Evolutionary conservation across 2,888 invertebrate genomes (phyloP), one percentile per base, ranked within the genome.

Genomic region (Ormyrus rosae): DNA sequence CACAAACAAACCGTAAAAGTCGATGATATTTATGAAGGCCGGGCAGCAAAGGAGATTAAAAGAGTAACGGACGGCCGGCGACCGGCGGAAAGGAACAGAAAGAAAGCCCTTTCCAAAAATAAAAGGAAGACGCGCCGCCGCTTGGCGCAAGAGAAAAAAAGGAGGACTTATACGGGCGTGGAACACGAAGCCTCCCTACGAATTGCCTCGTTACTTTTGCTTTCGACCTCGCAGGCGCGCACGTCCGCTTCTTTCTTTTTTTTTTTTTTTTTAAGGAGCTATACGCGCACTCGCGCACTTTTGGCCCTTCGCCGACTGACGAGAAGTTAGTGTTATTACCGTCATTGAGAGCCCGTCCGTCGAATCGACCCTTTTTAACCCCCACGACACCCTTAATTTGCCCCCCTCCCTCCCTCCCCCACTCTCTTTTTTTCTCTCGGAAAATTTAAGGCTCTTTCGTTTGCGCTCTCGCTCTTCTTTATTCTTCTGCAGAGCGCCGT

Each of bases 291-390:
- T 13, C 56, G 34, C 74, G n/a, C 45, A 46, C 58, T 73, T 56
- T 75, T 68, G 51, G 45, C 69, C 50, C n/a, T 11, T 53, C 13
- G 67, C 48, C 19, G 58, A 79, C 81, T 87, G 85, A 88, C 86
- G 83, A 87, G 87, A 87, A 88, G 86, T 88, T 88, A 88, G 86
- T 86, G 86, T 87, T 88, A 88, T 88, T 87, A 85, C 86, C 84
- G 83, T 83, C 87, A 86, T 87, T 86, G 86, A 84, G 80, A 80
- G 73, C 11, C 72, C 45, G 63, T 67, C 56, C 83, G 84, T 84
- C 84, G 86, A 84, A 85, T 83, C 84, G 84, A 85, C 84, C 82
- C 84, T 63, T 78, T 68, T 56, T 84, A 81, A 84, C 67, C 64
- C 46, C 34, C 79, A 78, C 82, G 68, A 82, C 84, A 78, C 81